Evolutionary conservation across 2,797 vertebrate genomes (phyloP).

Genomic region (Lagocephalus sceleratus): DNA sequence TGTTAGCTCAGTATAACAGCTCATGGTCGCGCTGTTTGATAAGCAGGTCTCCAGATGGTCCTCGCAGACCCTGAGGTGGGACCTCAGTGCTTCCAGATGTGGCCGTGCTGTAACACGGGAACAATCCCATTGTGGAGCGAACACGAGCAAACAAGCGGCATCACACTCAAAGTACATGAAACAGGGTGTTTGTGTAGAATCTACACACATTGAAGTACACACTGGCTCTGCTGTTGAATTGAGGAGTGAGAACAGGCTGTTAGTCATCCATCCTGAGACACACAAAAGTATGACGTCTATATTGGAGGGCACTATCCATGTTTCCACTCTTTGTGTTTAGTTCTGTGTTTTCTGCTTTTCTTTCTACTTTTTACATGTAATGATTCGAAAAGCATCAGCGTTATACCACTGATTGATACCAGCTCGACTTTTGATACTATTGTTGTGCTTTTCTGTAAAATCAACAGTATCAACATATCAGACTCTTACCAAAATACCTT

Average conservation of each 20-base stretch:
- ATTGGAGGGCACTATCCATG: too few relatives aligned
- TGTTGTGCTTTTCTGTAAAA: too few relatives aligned
- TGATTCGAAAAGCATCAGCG: too few relatives aligned
- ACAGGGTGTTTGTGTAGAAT: conserved; percentile 20
- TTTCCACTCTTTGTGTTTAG: too few relatives aligned
- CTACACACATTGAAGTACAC: too few relatives aligned
- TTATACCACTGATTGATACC: too few relatives aligned
- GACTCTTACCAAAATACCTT: too few relatives aligned
- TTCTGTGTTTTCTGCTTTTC: conserved; percentile 27
- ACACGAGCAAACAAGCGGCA: conserved; percentile 32
- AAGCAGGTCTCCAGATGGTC: conserved; percentile 56
- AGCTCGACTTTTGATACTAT: too few relatives aligned
- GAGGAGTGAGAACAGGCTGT: conserved; percentile 42
- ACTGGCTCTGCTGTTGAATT: too few relatives aligned
- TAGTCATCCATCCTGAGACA: conserved; percentile 51
- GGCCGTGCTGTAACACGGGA: conserved; percentile 37
- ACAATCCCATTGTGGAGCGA: conserved; percentile 43
- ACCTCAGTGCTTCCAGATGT: conserved; percentile 75
- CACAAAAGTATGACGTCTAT: too few relatives aligned
- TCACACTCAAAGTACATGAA: conserved; percentile 22
- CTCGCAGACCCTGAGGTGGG: conserved; percentile 49
- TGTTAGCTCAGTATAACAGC: conserved; percentile 31
- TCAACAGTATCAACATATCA: too few relatives aligned
- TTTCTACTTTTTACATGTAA: too few relatives aligned
- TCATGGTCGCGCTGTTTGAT: conserved; percentile 65